phyloP scores from a whole-genome alignment of 1,140 invertebrate species.

The Drosophila obscura region DNA sequence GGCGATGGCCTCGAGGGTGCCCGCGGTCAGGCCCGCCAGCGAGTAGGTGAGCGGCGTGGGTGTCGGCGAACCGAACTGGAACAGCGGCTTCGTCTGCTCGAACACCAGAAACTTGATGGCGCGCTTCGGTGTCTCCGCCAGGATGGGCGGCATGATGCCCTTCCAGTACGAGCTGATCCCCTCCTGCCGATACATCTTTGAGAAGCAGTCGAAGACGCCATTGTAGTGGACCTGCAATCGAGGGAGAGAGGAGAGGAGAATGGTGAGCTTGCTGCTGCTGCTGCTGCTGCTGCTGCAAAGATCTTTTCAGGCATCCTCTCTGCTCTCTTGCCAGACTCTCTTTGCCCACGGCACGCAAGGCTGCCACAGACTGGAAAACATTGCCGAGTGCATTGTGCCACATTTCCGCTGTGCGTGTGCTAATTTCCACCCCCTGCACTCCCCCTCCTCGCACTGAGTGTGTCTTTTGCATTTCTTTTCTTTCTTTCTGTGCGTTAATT shows the following conservation, averaged over 20 bases:
- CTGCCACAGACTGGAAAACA: slow-evolving; percentile 11
- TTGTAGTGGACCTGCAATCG: slow-evolving; percentile 86
- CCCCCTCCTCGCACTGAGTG: neutral
- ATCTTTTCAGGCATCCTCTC: no score
- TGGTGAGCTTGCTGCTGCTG: neutral
- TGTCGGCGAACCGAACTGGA: slow-evolving; percentile 89
- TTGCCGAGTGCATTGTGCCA: slow-evolving; percentile 20
- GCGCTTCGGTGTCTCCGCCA: slow-evolving; percentile 97
- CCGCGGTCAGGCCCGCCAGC: slow-evolving; percentile 92
- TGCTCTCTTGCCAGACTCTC: neutral
- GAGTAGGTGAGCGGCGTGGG: slow-evolving; percentile 93
- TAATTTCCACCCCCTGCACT: neutral
- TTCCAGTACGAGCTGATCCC: slow-evolving; percentile 94
- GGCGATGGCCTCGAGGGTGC: slow-evolving; percentile 94
- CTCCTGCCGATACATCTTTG: slow-evolving; percentile 94
- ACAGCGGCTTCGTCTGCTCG: slow-evolving; percentile 95
- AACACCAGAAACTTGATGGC: slow-evolving; percentile 97
- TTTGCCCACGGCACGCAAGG: neutral
- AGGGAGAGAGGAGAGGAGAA: neutral
- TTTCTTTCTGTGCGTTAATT: slow-evolving; percentile 1
- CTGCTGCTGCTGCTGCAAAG: neutral
- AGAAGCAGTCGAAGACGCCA: slow-evolving; percentile 93
- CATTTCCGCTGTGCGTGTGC: slow-evolving; percentile 7
- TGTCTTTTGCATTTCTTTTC: neutral
- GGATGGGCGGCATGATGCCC: slow-evolving; percentile 95